Base-by-base conservation (phyloP, 2,797 vertebrate species). In the Crotalus adamanteus region DNA sequence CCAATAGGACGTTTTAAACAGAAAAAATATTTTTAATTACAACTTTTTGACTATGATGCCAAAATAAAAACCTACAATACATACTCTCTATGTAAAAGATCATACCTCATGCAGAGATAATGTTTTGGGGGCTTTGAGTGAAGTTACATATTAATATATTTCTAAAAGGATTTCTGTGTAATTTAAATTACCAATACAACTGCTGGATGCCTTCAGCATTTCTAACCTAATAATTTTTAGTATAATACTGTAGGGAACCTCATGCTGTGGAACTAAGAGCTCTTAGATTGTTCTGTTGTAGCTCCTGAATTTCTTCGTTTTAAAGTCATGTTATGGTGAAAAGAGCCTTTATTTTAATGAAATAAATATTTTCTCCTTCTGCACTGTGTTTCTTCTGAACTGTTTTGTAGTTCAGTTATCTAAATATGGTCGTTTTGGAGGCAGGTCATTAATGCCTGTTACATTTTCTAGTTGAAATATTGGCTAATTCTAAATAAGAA, bases 181-280 rank as follows among this genome's bases (percentile, higher is more conserved):
- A 89, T 96, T 96, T 95, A 95, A 94, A 87, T 57, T 86, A 91
- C 85, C 91, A 93, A 91, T 88, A 88, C 91, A 91, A 93, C 86
- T 88, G 90, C 90, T 91, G 92, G 90, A 90, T 47, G 92, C 86
- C 90, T 92, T 91, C 93, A 94, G 93, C 93, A 92, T 94, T 94
- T 94, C 95, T 95, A 95, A 96, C 93, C 96, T 95, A 96, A 95
- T 95, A 96, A 96, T 96, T 91, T 91, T 97, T 96, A 93, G 90
- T 89, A 93, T 95, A 95, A 95, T 97, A 95, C 94, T 95, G 93
- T 94, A 91, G 94, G 92, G 95, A 93, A 90, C 85, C 37, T 94
- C 96, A 95, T 90, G 95, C 95, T 96, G 96, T 96, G 97, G 95
- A 96, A 95, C 94, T 95, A 96, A 95, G 94, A 93, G 93, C 93